Evolutionary conservation across 2,888 invertebrate genomes (phyloP).

Genomic region (Acanthacorydalis orientalis): DNA sequence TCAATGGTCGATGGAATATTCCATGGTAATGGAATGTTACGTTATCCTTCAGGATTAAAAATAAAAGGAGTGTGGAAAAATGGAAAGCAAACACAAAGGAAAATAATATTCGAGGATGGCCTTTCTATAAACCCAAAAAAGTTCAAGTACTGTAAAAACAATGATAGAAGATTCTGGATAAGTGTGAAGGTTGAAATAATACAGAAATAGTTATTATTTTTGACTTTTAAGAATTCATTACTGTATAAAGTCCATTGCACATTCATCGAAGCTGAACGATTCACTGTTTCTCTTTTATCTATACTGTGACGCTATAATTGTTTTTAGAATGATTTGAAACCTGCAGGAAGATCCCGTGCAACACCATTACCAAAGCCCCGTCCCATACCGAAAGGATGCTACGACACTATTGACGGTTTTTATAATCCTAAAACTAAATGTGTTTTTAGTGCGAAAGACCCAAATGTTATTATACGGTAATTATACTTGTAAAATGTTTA

Average conservation of each 20-base stretch:
- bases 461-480: constrained; percentile 16
- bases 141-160: constrained; percentile 51
- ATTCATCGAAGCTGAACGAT: neutral
- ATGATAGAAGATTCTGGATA: constrained; percentile 38
- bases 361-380: constrained; percentile 40
- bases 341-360: constrained; percentile 42
- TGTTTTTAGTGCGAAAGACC: constrained; percentile 25
- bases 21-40: constrained; percentile 46
- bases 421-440: constrained; percentile 34
- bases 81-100: constrained; percentile 35
- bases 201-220: neutral
- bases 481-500: too few relatives aligned
- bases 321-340: constrained; percentile 36
- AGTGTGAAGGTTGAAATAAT: neutral
- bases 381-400: constrained; percentile 41
- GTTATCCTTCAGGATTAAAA: constrained; percentile 41
- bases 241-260: too few relatives aligned
- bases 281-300: neutral
- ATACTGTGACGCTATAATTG: neutral
- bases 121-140: constrained; percentile 28
- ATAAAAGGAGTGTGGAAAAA: constrained; percentile 44
- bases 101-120: constrained; percentile 43
- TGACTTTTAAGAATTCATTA: neutral
- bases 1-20: constrained; percentile 49
- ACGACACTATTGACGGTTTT: constrained; percentile 59